These are phyloP conservation scores for Agapornis canus DNA, from an alignment of 2,797 vertebrate genomes.

Conservation along the genomic window DNA sequence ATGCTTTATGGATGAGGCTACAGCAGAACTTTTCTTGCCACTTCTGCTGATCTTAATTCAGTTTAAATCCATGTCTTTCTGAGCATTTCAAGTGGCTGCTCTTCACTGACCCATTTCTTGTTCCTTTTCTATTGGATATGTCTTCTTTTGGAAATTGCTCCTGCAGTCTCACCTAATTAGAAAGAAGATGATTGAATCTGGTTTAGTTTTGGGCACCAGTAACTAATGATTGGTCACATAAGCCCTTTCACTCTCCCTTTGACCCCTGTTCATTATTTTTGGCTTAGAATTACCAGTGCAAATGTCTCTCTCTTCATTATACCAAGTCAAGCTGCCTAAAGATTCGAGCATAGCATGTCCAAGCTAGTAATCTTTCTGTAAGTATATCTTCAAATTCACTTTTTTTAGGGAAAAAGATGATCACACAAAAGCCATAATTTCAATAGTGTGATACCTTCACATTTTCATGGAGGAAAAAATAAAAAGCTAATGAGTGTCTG, in stretches of 20 bases:
- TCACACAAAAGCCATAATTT: not conserved
- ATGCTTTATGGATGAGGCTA: not conserved
- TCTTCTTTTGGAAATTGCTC: not conserved
- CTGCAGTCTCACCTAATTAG: not conserved
- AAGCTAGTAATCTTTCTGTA: not conserved
- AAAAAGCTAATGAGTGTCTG: not conserved
- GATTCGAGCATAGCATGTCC: not conserved
- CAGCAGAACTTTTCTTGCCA: not conserved
- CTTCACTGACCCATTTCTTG: not conserved
- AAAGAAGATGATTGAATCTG: not conserved
- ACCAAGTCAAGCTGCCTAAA: not conserved
- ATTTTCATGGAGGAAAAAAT: not conserved
- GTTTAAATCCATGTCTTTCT: not conserved
- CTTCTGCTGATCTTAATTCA: conserved; percentile 27
- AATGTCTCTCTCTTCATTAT: not conserved
- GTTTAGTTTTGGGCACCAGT: not conserved
- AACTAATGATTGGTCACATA: not conserved
- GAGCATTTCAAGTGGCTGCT: not conserved
- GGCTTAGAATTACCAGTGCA: not conserved
- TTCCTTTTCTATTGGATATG: not conserved
- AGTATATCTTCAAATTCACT: not conserved
- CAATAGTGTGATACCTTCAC: not conserved
- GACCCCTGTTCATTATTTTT: not conserved
- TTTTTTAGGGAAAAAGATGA: not conserved
- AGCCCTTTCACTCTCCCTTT: not conserved